Base-by-base conservation (phyloP, 2,797 vertebrate species). In the Ceyx erithaca region DNA sequence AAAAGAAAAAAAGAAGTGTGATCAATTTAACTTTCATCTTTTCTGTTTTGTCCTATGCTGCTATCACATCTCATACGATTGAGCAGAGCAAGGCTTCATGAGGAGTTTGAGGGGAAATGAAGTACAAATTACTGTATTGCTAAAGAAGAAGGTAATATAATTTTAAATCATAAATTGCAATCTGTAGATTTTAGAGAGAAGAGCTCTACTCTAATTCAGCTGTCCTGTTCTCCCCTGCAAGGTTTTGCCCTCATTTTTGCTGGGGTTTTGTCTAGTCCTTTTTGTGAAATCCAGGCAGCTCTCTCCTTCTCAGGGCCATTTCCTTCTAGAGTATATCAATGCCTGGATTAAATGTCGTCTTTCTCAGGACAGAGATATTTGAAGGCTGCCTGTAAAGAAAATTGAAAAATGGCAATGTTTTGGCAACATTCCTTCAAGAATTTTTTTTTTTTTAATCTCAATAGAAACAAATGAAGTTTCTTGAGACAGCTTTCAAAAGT, bases 1-100 rank as follows among this genome's bases (percentile, higher is more conserved):
- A 46, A 45, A 51, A 45, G 6, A 4, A 19, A 30, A 17, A 54
- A 89, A 77, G 45, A 93, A n/a, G 41, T 17, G 40, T 12, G 59
- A 83, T 88, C 78, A 87, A 55, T 94, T 92, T 88, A 87, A 84
- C 62, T 92, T 92, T 63, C 58, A 83, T 88, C 83, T 41, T 58
- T 83, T 46, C 68, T 80, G 63, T 66, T 76, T 87, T 80, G 79
- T 82, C 75, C 48, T 59, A 16, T 33, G 48, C 28, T 82, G 21
- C 40, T 82, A 7, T 89, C 72, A 22, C 37, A 67, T 67, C 81
- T 91, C 58, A 13, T 4, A 9, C 14, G 52, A 18, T 33, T 40
- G 55, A 78, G 61, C n/a, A 69, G 59, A 55, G 19, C 26, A 31
- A 62, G 63, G 37, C 35, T 82, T 31, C 1, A 0, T 9, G 31